These are phyloP conservation scores for Bombus confusus DNA, from an alignment of 1,140 invertebrate species.

Conservation along the genomic window DNA sequence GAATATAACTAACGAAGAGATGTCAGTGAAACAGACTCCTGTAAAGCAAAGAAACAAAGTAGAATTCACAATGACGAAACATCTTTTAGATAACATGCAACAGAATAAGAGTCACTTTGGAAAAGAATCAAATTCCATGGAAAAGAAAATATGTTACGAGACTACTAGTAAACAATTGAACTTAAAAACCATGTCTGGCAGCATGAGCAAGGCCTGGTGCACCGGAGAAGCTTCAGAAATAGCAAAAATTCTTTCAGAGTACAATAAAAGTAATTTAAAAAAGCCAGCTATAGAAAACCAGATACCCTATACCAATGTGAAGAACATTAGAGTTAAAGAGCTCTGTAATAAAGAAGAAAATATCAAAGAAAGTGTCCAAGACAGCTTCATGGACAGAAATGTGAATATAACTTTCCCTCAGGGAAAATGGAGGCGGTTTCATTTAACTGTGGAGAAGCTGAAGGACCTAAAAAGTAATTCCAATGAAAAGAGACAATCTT, in stretches of 20 bases:
- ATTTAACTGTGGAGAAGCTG: conserved; percentile 40
- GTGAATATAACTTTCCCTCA: conserved; percentile 40
- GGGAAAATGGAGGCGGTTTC: conserved; percentile 54
- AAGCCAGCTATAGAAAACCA: conserved; percentile 33
- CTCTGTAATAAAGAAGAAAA: not conserved
- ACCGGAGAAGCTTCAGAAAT: conserved; percentile 66
- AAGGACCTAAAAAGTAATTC: conserved; percentile 22
- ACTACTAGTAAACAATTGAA: not conserved
- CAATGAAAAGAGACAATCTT: not conserved
- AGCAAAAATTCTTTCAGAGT: conserved; percentile 69
- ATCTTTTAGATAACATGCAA: not conserved
- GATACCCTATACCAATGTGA: not conserved
- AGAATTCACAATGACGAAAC: conserved; percentile 41
- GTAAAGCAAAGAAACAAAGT: conserved; percentile 12
- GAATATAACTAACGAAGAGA: conserved; percentile 29
- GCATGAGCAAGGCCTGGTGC: conserved; percentile 28
- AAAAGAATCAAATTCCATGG: not conserved
- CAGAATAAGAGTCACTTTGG: conserved; percentile 26
- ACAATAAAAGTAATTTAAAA: conserved; percentile 57
- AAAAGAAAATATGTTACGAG: not conserved
- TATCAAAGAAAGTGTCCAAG: not conserved
- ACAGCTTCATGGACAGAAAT: not conserved
- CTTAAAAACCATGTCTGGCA: not conserved
- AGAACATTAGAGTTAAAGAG: conserved; percentile 15
- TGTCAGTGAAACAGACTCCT: conserved; percentile 12